Conservation (phyloP, 2,797 vertebrate species). For the Salarias fasciatus region DNA sequence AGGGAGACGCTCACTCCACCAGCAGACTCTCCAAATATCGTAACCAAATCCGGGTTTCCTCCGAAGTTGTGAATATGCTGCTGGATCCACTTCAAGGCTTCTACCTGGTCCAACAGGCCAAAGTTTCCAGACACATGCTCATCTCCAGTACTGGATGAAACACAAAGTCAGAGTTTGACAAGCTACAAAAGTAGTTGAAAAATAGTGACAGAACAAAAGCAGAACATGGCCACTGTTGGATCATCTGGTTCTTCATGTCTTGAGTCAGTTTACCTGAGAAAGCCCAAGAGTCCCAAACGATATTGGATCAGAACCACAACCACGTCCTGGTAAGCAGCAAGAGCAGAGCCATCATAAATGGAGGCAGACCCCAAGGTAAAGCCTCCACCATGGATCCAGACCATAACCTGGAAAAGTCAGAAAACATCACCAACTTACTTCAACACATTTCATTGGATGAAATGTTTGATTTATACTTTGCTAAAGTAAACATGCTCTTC, state of each 20-base stretch:
- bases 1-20: constrained; percentile 81
- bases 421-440: no score
- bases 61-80: constrained; percentile 83
- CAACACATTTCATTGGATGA: no score
- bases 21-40: constrained; percentile 84
- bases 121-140: constrained; percentile 78
- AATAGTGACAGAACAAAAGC: no score
- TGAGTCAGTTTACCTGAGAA: constrained; percentile 81
- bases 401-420: constrained; percentile 86
- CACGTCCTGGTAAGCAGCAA: constrained; percentile 83
- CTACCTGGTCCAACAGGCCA: constrained; percentile 81
- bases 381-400: constrained; percentile 86
- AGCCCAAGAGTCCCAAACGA: constrained; percentile 84
- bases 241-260: no score
- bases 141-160: constrained; percentile 76
- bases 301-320: constrained; percentile 87
- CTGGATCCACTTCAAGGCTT: constrained; percentile 81
- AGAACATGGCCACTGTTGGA: no score
- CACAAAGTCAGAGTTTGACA: constrained; percentile 5
- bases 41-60: constrained; percentile 79
- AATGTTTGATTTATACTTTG: no score
- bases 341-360: constrained; percentile 74
- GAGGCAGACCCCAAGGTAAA: constrained; percentile 69
- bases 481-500: no score
- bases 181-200: no score